Percentiles rank a stretch among this genome's conserved stretches.
Evolutionary conservation across 2,797 vertebrate species (phyloP).

Genomic region (Chaenodraco wilsoni): DNA sequence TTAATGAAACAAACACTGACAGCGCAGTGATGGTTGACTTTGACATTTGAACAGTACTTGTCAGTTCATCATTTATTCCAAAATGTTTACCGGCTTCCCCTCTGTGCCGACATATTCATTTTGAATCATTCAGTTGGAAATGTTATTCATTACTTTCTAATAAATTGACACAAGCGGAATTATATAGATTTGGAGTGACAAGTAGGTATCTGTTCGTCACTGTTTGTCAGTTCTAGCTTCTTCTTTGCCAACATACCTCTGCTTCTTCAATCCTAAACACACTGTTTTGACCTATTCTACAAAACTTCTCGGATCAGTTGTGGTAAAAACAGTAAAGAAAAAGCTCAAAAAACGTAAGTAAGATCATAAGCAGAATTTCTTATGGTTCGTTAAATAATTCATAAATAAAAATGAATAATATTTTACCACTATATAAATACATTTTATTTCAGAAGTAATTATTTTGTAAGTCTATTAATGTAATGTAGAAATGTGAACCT

Average conservation of each 20-base stretch:
- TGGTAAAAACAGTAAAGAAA: too few species aligned
- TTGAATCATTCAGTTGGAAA: constrained; percentile 4
- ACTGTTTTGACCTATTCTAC: neutral
- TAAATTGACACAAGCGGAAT: constrained; percentile 15
- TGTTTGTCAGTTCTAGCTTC: neutral
- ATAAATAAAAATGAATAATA: too few species aligned
- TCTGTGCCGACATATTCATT: neutral
- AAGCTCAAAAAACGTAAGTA: too few species aligned
- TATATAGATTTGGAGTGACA: neutral
- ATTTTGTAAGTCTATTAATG: too few species aligned
- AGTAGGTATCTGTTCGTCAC: neutral
- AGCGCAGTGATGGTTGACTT: constrained; percentile 17
- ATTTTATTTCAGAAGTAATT: too few species aligned
- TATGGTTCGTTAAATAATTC: too few species aligned
- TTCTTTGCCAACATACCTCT: neutral
- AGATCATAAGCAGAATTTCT: too few species aligned
- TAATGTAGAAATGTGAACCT: too few species aligned
- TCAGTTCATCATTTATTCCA: constrained; percentile 39
- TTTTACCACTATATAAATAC: too few species aligned
- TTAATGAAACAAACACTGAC: constrained; percentile 30
- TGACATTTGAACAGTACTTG: constrained; percentile 43
- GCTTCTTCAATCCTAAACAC: neutral
- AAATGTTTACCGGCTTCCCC: constrained; percentile 15
- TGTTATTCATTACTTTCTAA: constrained; percentile 24
- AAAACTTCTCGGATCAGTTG: too few species aligned